Conservation (phyloP, 2,888 invertebrate species). For the Acleris literana region DNA sequence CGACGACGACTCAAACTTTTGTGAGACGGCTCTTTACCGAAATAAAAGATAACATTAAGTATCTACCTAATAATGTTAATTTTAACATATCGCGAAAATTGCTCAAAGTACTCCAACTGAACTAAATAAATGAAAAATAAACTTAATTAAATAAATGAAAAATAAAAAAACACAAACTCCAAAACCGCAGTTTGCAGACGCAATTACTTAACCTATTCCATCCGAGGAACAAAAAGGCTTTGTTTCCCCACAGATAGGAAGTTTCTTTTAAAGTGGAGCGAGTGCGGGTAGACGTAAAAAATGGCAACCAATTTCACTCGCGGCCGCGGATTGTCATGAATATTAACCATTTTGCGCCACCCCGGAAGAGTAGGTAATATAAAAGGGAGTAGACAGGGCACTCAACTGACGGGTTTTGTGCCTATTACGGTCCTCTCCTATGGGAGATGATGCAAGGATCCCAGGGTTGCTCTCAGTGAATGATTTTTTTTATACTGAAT, state of each 20-base stretch:
- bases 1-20: neutral
- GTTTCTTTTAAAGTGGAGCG: conserved; percentile 36
- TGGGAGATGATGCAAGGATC: too few relatives aligned
- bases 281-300: conserved; percentile 66
- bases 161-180: neutral
- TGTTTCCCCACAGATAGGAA: conserved; percentile 34
- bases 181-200: conserved; percentile 28
- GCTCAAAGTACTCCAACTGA: too few relatives aligned
- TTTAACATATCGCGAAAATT: too few relatives aligned
- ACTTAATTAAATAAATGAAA: too few relatives aligned
- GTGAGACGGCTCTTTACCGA: too few relatives aligned
- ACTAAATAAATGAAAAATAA: too few relatives aligned
- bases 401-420: neutral
- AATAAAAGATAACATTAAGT: too few relatives aligned
- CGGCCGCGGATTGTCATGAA: conserved; percentile 76
- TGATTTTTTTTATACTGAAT: too few relatives aligned
- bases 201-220: conserved; percentile 35
- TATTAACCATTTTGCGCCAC: conserved; percentile 75
- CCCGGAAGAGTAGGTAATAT: conserved; percentile 50
- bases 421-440: too few relatives aligned
- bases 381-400: conserved; percentile 40
- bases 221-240: conserved; percentile 14
- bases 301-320: conserved; percentile 77
- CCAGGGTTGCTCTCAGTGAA: too few relatives aligned
- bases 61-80: too few relatives aligned